Evolutionary conservation across 2,113 vertebrate genomes (phyloP), one percentile per base, ranked within the genome.

Genomic region (Hyperoodon ampullatus): DNA sequence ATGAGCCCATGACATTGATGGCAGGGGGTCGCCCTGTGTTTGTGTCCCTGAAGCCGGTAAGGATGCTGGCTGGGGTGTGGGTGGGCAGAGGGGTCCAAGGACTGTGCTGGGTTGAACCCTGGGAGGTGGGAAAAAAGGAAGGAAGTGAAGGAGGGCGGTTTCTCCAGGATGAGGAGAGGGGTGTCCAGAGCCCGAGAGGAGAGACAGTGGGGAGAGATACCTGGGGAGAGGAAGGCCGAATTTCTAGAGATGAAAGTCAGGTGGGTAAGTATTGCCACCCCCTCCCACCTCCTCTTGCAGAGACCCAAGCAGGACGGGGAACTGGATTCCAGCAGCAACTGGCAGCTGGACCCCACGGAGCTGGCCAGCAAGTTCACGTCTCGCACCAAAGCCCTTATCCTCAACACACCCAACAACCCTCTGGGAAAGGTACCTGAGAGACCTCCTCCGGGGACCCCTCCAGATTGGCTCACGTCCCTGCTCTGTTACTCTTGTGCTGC

Each of bases 321-420:
- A 24, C 88, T 97, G 92, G 96, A 98, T 87, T 99, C 98, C 1
- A 99, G 99, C 97, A 98, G 96, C 86, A 98, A 99, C 97, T 99
- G 99, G 99, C 98, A 98, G 78, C 98, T 99, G 93, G 99, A 99
- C 90, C 98, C 99, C 0, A 97, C 96, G 0, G 99, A 99, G 96
- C 98, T 99, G 97, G 98, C 99, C 91, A 99, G 99, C 97, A 99
- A 99, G 98, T 99, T 99, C 97, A 99, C 96, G 5, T 44, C 98
- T 42, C 97, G 87, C 60, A 99, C 99, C 65, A 99, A 99, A 98
- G 99, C 98, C 81, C 98, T 99, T 0, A 97, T 99, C 30, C 98
- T 99, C 93, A 99, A 99, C 97, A 99, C 99, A 4, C 99, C 99
- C 86, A 99, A 99, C 98, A 99, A 99, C 97, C 99, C 99, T 2